Conservation (phyloP, 2,797 vertebrate species). For the Brotogeris chrysoptera region DNA sequence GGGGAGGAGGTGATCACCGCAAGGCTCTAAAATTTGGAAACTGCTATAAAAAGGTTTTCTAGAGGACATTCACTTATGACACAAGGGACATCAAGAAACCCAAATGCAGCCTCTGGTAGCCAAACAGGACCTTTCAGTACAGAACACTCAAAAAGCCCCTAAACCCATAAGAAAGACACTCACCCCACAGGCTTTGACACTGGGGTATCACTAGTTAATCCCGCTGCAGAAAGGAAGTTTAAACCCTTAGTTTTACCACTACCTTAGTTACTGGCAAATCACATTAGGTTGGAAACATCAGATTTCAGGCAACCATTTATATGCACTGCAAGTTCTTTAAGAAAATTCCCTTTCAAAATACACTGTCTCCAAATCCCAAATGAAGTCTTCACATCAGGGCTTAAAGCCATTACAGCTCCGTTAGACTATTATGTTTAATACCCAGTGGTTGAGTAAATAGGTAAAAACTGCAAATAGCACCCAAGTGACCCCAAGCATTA, state of each 20-base stretch:
- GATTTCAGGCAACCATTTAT: neutral
- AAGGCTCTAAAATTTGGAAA: neutral
- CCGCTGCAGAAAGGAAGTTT: neutral
- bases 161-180: neutral
- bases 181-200: neutral
- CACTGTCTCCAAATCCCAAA: neutral
- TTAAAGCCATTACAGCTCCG: neutral
- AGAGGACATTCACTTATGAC: neutral
- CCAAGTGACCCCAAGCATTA: neutral
- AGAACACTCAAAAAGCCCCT: neutral
- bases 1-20: neutral
- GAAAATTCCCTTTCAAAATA: neutral
- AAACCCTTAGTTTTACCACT: neutral
- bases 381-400: neutral
- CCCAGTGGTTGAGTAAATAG: neutral
- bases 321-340: neutral
- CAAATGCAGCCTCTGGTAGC: neutral
- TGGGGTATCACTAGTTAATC: neutral
- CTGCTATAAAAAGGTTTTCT: neutral
- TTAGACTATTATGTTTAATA: neutral
- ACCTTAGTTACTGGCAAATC: neutral
- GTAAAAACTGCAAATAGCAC: neutral
- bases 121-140: neutral
- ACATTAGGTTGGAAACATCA: fast-evolving
- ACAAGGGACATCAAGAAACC: neutral